Evolutionary conservation across 2,888 invertebrate species (phyloP).

Genomic region (Disparrhopalites patrizii): DNA sequence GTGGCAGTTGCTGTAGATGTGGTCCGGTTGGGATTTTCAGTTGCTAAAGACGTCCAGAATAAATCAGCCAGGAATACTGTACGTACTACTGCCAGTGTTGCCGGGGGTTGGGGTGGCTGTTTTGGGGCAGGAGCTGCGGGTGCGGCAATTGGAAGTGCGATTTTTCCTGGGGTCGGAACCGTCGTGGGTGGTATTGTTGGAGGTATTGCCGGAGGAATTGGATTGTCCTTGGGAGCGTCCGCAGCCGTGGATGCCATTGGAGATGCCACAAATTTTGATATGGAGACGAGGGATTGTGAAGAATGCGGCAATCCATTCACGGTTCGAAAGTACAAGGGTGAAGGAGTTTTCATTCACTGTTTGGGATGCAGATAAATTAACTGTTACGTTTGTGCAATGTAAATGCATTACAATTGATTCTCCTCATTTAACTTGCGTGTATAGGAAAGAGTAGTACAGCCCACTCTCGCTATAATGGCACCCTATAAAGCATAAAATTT

Average conservation of each 20-base stretch:
- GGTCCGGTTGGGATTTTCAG: neutral
- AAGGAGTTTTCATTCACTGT: no score
- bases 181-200: conserved; percentile 12
- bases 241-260: conserved; percentile 2
- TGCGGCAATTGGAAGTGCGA: conserved; percentile 1
- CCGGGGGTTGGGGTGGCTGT: conserved; percentile 23
- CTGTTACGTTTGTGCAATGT: no score
- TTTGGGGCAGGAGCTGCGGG: conserved; percentile 7
- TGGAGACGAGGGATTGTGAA: neutral
- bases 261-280: conserved; percentile 8
- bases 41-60: conserved; percentile 1
- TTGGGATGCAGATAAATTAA: no score
- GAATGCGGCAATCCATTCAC: conserved; percentile 1
- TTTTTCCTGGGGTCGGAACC: conserved; percentile 15
- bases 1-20: conserved; percentile 18
- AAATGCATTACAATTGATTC: no score
- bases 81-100: conserved; percentile 13
- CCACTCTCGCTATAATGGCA: no score
- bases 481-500: no score
- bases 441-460: no score
- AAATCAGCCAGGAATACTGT: conserved; percentile 11
- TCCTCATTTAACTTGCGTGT: no score
- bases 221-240: neutral
- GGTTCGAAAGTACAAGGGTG: neutral
- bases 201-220: conserved; percentile 5